A percentile compares a stretch with the other conserved stretches of the same genome.
Evolutionary conservation across 1,140 invertebrate genomes (phyloP).

Genomic region (Sitophilus oryzae): DNA sequence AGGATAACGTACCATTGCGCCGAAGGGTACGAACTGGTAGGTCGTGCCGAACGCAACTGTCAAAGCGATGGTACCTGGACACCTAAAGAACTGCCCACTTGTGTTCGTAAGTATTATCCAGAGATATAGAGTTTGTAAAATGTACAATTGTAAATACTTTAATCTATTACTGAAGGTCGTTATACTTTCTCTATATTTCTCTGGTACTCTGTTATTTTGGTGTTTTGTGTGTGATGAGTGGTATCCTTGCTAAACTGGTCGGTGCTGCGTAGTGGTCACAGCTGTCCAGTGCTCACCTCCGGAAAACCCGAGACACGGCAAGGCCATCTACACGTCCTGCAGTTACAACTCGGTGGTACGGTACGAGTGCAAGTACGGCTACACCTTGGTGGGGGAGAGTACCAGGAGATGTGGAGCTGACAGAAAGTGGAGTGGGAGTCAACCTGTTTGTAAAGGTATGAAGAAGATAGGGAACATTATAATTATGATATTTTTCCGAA

Average conservation of each 20-base stretch:
- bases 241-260: constrained; percentile 19
- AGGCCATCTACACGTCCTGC: constrained; percentile 84
- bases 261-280: constrained; percentile 57
- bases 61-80: constrained; percentile 83
- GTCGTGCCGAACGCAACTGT: constrained; percentile 74
- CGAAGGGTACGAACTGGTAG: constrained; percentile 86
- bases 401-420: constrained; percentile 86
- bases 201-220: no score
- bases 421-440: constrained; percentile 82
- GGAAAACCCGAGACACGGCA: constrained; percentile 82
- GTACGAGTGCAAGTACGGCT: constrained; percentile 91
- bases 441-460: constrained; percentile 80
- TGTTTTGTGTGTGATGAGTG: no score
- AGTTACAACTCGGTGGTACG: constrained; percentile 90
- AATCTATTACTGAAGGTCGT: no score
- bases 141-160: no score
- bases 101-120: constrained; percentile 64
- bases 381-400: constrained; percentile 77
- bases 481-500: neutral
- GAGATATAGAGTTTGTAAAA: no score
- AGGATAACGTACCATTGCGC: constrained; percentile 88
- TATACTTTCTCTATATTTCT: no score
- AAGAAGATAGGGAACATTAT: neutral
- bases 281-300: constrained; percentile 86
- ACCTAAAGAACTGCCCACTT: constrained; percentile 82